Evolutionary conservation across 2,888 invertebrate genomes (phyloP).

Genomic region (Scrobipalpa costella): DNA sequence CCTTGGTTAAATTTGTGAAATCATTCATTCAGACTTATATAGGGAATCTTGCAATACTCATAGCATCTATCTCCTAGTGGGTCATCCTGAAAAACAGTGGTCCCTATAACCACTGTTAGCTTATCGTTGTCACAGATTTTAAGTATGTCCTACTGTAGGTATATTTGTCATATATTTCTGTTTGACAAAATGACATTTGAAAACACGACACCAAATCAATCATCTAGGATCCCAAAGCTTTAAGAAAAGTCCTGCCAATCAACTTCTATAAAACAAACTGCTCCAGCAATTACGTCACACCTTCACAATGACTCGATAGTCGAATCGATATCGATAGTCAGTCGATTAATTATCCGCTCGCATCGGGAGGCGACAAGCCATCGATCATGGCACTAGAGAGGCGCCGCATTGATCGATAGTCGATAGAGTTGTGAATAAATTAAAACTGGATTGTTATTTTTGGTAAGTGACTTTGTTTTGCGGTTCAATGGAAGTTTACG

Average conservation of each 20-base stretch:
- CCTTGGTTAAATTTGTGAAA: no score
- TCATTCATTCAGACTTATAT: no score
- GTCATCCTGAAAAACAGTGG: no score
- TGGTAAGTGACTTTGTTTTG: constrained; percentile 26
- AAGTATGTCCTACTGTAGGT: no score
- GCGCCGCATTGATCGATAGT: constrained; percentile 72
- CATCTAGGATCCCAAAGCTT: not conserved
- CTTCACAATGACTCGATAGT: constrained; percentile 5
- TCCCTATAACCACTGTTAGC: no score
- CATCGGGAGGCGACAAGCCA: constrained; percentile 62
- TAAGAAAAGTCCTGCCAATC: not conserved
- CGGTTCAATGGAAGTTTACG: constrained; percentile 15
- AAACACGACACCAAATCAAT: no score
- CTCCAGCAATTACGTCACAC: constrained; percentile 23
- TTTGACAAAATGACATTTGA: not conserved
- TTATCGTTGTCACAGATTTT: no score
- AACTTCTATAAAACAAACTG: not conserved
- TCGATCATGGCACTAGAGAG: constrained; percentile 65
- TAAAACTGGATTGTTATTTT: constrained; percentile 62
- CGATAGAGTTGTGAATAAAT: constrained; percentile 60
- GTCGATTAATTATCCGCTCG: constrained; percentile 69
- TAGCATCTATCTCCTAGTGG: no score
- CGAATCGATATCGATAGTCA: constrained; percentile 30
- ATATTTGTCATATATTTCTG: no score
- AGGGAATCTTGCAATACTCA: no score